phyloP scores from a whole-genome alignment of 2,797 vertebrate genomes.

The Percopsis omiscomaycus region DNA sequence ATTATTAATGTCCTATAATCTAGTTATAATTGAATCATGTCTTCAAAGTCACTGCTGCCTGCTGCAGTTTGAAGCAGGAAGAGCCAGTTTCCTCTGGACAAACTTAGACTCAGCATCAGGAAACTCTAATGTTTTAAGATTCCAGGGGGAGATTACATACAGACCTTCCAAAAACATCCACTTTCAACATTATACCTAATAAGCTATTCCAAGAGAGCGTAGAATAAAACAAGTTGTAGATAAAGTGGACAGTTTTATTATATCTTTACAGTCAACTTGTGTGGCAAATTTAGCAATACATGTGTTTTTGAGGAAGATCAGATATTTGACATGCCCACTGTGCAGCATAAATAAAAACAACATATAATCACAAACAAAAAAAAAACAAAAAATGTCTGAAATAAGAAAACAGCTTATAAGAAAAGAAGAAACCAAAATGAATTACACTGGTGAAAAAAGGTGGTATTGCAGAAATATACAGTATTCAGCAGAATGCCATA shows the following conservation, averaged over 20 bases:
- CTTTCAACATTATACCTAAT: constrained; percentile 17
- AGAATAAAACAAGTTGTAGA: constrained; percentile 2
- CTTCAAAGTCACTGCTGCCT: constrained; percentile 14
- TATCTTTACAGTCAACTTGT: neutral
- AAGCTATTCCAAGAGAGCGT: neutral
- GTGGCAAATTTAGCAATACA: neutral
- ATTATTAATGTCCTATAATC: too few relatives aligned
- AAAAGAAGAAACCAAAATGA: neutral
- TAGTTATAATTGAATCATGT: neutral
- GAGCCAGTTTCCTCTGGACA: constrained; percentile 64
- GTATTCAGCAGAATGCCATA: too few relatives aligned
- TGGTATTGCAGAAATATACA: neutral
- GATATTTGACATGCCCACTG: neutral
- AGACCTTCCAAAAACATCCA: constrained; percentile 56
- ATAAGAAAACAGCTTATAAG: constrained; percentile 8
- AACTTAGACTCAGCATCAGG: constrained; percentile 65
- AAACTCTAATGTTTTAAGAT: constrained; percentile 55
- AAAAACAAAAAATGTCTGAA: constrained; percentile 20
- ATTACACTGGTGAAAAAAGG: neutral
- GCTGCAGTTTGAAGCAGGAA: constrained; percentile 66
- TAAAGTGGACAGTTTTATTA: constrained; percentile 12
- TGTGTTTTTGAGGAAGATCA: neutral
- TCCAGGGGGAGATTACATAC: constrained; percentile 55
- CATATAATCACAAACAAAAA: neutral
- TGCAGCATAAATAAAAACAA: neutral